Percentiles rank a stretch among this genome's conserved stretches.
Evolutionary conservation across 2,888 invertebrate species (phyloP).

Genomic region (Gymnosoma rotundatum): DNA sequence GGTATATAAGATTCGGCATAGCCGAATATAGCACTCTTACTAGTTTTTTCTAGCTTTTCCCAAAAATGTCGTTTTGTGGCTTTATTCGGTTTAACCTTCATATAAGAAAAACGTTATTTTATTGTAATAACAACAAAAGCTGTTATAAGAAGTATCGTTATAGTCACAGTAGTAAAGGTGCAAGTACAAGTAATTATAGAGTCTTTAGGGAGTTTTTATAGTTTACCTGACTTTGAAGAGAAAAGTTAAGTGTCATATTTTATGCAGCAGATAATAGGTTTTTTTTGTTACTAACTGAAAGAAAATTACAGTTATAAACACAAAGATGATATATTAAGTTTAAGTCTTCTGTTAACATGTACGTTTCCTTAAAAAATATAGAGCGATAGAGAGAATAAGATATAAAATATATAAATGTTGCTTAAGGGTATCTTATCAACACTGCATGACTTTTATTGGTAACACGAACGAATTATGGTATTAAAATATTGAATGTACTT

Average conservation of each 20-base stretch:
- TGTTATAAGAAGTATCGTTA: no score
- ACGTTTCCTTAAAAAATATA: no score
- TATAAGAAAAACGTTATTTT: no score
- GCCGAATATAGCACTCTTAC: no score
- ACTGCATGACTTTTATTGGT: slow-evolving; percentile 38
- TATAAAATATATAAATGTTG: slow-evolving; percentile 38
- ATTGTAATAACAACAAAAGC: not conserved
- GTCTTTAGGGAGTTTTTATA: slow-evolving; percentile 62
- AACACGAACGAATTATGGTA: slow-evolving; percentile 64
- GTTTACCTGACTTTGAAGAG: slow-evolving; percentile 35
- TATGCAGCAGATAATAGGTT: slow-evolving; percentile 65
- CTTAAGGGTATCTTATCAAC: slow-evolving; percentile 55
- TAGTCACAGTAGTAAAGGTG: slow-evolving; percentile 26
- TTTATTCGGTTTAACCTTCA: no score
- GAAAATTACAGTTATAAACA: no score
- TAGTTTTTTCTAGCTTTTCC: no score
- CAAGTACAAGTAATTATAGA: slow-evolving; percentile 54
- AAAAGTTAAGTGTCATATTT: slow-evolving; percentile 68
- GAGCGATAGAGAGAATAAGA: not conserved
- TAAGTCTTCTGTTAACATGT: no score
- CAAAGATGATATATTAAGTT: no score
- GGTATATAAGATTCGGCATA: no score
- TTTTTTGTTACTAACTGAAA: no score
- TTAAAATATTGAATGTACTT: slow-evolving; percentile 49
- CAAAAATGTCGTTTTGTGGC: no score